A percentile compares a stretch with the other conserved stretches of the same genome.
phyloP scores from a whole-genome alignment of 2,888 invertebrate species.

The Tortrix viridana region DNA sequence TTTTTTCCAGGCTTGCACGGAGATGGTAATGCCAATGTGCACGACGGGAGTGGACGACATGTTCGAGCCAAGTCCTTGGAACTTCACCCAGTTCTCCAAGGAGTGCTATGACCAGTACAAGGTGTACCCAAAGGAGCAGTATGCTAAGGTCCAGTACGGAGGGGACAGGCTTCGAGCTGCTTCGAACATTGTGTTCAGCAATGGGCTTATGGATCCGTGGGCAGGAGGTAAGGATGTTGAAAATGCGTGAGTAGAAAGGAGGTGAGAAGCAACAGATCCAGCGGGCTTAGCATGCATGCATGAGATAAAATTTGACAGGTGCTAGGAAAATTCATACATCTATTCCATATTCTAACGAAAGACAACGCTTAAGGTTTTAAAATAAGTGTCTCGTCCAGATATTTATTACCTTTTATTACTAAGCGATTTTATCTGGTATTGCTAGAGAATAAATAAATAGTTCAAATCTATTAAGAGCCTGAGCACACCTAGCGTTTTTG shows the following conservation, averaged over 20 bases:
- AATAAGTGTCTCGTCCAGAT: too few species aligned
- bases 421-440: too few species aligned
- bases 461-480: too few species aligned
- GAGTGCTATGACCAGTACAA: slow-evolving; percentile 89
- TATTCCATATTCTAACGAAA: too few species aligned
- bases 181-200: slow-evolving; percentile 91
- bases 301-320: too few species aligned
- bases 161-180: slow-evolving; percentile 88
- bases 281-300: too few species aligned
- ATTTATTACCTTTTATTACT: too few species aligned
- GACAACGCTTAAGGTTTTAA: too few species aligned
- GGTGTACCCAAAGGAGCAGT: slow-evolving; percentile 86
- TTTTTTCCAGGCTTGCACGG: slow-evolving; percentile 91
- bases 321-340: too few species aligned
- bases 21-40: slow-evolving; percentile 99
- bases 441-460: too few species aligned
- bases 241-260: not conserved
- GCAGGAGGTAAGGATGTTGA: slow-evolving; percentile 84
- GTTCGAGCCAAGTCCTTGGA: slow-evolving; percentile 92
- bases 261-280: too few species aligned
- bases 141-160: slow-evolving; percentile 91
- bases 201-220: slow-evolving; percentile 95
- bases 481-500: too few species aligned
- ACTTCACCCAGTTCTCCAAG: slow-evolving; percentile 86
- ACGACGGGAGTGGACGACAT: slow-evolving; percentile 90